A percentile compares a stretch with the other conserved stretches of the same genome.
These are phyloP conservation scores for Malurus cyaneus DNA, from an alignment of 2,113 vertebrate genomes.

Conservation along the genomic window DNA sequence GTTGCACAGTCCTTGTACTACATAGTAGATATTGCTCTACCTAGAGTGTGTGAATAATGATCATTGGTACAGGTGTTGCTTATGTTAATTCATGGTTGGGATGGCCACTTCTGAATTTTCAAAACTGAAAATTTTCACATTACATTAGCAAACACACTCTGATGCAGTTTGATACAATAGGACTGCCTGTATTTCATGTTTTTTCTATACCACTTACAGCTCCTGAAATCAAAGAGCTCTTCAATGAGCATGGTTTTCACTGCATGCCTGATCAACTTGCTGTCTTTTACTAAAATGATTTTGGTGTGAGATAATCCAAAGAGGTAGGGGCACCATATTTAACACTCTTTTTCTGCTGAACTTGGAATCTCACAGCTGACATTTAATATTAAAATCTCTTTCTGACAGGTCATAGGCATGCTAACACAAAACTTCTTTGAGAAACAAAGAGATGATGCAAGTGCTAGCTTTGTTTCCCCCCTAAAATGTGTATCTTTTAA, in stretches of 20 bases:
- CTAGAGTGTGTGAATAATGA: neutral
- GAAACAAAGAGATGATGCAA: neutral
- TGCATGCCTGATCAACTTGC: neutral
- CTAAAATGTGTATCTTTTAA: fast-evolving
- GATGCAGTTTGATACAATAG: neutral
- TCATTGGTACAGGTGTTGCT: neutral
- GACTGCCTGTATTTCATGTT: neutral
- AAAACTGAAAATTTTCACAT: neutral
- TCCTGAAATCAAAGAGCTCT: neutral
- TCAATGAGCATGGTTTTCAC: neutral
- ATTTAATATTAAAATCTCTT: neutral
- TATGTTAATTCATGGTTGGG: neutral
- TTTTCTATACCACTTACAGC: neutral
- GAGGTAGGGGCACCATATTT: neutral
- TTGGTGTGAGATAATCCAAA: neutral
- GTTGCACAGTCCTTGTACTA: neutral
- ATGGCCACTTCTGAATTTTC: neutral
- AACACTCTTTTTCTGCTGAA: neutral
- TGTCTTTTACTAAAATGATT: neutral
- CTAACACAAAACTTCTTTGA: neutral
- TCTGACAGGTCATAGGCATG: neutral
- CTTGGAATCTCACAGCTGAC: neutral
- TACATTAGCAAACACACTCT: neutral
- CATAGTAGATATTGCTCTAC: neutral
- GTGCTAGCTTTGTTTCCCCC: neutral